Percentiles rank a stretch among this genome's conserved stretches.
Conservation (phyloP, 2,113 vertebrate species). For the Pachyramphus minor region DNA sequence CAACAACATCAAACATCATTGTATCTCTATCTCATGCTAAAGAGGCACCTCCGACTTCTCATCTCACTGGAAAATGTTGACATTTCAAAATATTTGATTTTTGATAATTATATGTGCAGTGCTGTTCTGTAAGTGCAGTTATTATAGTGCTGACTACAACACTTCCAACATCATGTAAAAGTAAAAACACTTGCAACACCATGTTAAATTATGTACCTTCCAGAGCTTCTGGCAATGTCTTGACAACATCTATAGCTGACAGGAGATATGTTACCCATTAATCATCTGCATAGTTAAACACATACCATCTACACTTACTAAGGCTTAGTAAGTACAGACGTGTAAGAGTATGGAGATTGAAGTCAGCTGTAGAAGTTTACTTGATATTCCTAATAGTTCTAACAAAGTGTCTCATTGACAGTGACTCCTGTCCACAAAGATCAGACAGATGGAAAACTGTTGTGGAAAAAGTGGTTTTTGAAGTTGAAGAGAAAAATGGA, state of each 20-base stretch:
- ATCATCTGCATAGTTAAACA: background rate
- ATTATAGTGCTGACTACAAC: background rate
- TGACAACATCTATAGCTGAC: background rate
- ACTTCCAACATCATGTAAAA: background rate
- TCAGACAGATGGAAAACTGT: background rate
- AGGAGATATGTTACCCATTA: background rate
- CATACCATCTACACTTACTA: background rate
- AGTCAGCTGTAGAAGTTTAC: background rate
- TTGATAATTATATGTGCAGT: background rate
- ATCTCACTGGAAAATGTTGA: background rate
- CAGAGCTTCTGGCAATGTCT: background rate
- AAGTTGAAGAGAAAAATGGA: background rate
- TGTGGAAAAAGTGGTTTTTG: background rate
- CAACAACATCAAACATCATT: background rate
- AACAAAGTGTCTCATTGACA: background rate
- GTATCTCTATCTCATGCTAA: background rate
- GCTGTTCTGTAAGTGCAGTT: background rate
- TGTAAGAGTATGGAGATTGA: background rate
- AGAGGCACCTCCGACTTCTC: background rate
- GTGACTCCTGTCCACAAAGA: background rate
- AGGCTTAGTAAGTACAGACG: background rate
- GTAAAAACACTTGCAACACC: background rate
- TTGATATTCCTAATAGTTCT: background rate
- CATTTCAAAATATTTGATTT: background rate
- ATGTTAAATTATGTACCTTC: background rate